A percentile compares a stretch with the other conserved stretches of the same genome.
These are phyloP conservation scores for Rhinoderma darwinii DNA, from an alignment of 2,113 vertebrate species.

Conservation along the genomic window DNA sequence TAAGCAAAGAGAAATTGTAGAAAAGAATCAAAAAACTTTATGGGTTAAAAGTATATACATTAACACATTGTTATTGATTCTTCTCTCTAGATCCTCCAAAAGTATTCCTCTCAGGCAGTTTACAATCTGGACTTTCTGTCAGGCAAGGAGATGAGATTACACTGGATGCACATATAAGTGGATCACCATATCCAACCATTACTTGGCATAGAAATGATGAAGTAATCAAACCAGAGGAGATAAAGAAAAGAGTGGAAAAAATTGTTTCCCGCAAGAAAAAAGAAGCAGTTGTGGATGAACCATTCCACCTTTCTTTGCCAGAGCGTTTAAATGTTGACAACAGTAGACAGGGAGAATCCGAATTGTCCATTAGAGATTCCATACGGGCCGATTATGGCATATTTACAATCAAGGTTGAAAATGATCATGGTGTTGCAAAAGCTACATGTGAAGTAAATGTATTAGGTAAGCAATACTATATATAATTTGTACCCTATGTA, in stretches of 20 bases:
- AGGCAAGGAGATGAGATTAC: slow-evolving; percentile 86
- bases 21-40: not conserved
- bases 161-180: slow-evolving; percentile 86
- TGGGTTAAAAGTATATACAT: not conserved
- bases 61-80: not conserved
- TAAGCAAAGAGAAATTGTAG: slow-evolving; percentile 64
- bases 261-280: slow-evolving; percentile 74
- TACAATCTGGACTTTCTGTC: slow-evolving; percentile 82
- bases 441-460: slow-evolving; percentile 89
- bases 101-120: slow-evolving; percentile 80
- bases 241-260: slow-evolving; percentile 78
- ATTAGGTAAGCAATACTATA: slow-evolving; percentile 76
- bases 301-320: slow-evolving; percentile 81
- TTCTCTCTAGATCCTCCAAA: slow-evolving; percentile 85
- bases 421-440: slow-evolving; percentile 85
- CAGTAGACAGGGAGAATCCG: slow-evolving; percentile 80
- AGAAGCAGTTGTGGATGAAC: slow-evolving; percentile 81
- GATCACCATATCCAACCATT: slow-evolving; percentile 91
- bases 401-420: slow-evolving; percentile 89
- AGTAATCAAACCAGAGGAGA: slow-evolving; percentile 82
- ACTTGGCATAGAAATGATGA: slow-evolving; percentile 90
- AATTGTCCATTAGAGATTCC: slow-evolving; percentile 85
- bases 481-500: not conserved
- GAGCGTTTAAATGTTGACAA: slow-evolving; percentile 88
- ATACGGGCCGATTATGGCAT: slow-evolving; percentile 85